Base-by-base conservation (phyloP, 2,888 invertebrate genomes). In the Hyles lineata region DNA sequence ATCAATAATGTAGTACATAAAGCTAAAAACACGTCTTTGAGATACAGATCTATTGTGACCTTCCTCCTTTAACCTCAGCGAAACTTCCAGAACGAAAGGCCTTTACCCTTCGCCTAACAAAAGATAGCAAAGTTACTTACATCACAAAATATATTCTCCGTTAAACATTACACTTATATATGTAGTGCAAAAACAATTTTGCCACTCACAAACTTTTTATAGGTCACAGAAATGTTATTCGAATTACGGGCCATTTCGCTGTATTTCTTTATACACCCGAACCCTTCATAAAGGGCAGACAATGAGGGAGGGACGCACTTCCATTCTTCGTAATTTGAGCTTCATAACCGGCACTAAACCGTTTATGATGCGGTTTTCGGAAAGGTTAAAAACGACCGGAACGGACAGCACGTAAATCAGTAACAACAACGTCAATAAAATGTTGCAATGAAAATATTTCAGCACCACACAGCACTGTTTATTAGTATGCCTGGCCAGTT, bases 151-250 rank as follows among this genome's bases (percentile, higher is more conserved):
- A 79, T 79, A 82, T 80, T 83, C 77, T 74, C 69, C 55, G 71
- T 72, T 61, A 32, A 58, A 55, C 55, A 74, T 74, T 76, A 74
- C 76, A 74, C 75, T 76, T 74, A 67, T 70, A 43, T 75, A 72
- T 77, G 67, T 72, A 71, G 82, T 79, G 82, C 80, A 85, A 86
- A 87, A 88, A 87, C 87, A 88, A 89, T 88, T 87, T 85, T 80
- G 81, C 83, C 82, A 83, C 84, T 83, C 83, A 83, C 83, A 80
- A 84, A 85, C 83, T 87, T 88, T 89, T 87, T 87, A 89, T 90
- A 92, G 91, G 91, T 92, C 91, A 87, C 88, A 86, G 86, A 91
- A 92, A 92, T 92, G 91, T 90, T 92, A 90, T 89, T 86, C 86
- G 90, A 89, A 91, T 90, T 87, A 90, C 87, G 89, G 86, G 84